These are phyloP conservation scores for Drosophila subsilvestris DNA, from an alignment of 2,888 invertebrate species.

Conservation along the genomic window DNA sequence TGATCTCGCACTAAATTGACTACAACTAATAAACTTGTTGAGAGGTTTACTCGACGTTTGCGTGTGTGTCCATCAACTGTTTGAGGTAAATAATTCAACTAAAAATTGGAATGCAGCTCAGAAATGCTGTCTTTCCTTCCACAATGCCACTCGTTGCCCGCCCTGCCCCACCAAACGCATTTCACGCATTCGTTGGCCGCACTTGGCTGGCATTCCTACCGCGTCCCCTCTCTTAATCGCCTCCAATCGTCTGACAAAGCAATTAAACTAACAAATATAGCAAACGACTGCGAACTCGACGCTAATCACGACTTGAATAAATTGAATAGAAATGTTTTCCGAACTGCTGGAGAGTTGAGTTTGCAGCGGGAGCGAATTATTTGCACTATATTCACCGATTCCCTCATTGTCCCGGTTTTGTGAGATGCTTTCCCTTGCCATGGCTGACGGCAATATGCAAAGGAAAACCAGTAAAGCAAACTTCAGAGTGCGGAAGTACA, in stretches of 20 bases:
- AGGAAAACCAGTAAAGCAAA: background rate
- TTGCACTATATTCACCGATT: slow-evolving; percentile 49
- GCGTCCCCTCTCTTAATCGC: background rate
- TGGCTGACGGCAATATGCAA: slow-evolving; percentile 51
- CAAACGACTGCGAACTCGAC: slow-evolving; percentile 12
- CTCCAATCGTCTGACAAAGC: slow-evolving; percentile 21
- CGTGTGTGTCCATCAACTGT: slow-evolving; percentile 20
- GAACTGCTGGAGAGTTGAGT: slow-evolving; percentile 41
- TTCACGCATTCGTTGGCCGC: slow-evolving; percentile 30
- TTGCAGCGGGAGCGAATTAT: slow-evolving; percentile 58
- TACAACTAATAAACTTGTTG: slow-evolving; percentile 24
- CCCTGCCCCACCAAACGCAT: slow-evolving; percentile 6
- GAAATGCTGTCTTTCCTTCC: slow-evolving; percentile 1
- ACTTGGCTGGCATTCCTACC: slow-evolving; percentile 15
- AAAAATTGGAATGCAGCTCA: slow-evolving; percentile 17
- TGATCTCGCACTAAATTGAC: too few relatives aligned
- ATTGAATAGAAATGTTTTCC: slow-evolving; percentile 71
- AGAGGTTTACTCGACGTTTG: background rate
- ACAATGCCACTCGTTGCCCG: background rate
- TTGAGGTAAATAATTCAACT: background rate
- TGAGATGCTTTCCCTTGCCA: background rate
- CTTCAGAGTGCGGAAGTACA: background rate
- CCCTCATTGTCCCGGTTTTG: background rate
- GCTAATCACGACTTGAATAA: slow-evolving; percentile 69
- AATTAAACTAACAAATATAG: slow-evolving; percentile 42